Conservation (phyloP, 2,888 invertebrate genomes). For the Limnephilus marmoratus region DNA sequence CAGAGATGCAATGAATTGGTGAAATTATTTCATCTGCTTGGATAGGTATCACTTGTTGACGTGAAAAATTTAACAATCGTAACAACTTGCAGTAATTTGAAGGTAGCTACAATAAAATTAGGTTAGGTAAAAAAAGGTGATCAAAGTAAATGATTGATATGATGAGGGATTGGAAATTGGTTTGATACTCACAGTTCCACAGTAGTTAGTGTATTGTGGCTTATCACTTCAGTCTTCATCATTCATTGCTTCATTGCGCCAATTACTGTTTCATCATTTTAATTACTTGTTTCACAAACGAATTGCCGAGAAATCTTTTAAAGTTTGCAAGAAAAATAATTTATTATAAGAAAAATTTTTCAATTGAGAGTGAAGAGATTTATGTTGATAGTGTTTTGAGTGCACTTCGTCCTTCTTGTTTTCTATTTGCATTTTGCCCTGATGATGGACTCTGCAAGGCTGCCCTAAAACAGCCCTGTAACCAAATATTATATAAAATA, state of each 20-base stretch:
- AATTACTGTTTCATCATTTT: background rate
- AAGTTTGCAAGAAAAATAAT: background rate
- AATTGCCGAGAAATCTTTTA: background rate
- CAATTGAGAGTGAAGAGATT: background rate
- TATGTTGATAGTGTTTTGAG: background rate
- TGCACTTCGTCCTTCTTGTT: background rate
- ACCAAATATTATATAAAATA: background rate
- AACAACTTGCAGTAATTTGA: background rate
- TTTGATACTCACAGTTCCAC: constrained; percentile 2
- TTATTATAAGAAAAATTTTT: background rate
- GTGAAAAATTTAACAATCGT: background rate
- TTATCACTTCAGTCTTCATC: background rate
- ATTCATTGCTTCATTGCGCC: background rate
- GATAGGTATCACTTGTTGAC: too few species aligned
- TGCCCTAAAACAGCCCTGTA: background rate
- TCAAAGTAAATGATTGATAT: background rate
- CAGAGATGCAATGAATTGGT: background rate
- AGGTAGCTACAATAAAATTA: background rate
- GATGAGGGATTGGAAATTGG: constrained; percentile 31
- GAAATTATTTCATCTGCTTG: background rate
- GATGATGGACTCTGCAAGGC: background rate
- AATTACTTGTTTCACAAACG: background rate
- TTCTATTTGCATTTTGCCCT: background rate
- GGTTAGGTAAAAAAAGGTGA: background rate
- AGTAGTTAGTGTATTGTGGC: constrained; percentile 2